A percentile compares a stretch with the other conserved stretches of the same genome.
phyloP scores from a whole-genome alignment of 2,888 invertebrate genomes.

The Drosophila differens region DNA sequence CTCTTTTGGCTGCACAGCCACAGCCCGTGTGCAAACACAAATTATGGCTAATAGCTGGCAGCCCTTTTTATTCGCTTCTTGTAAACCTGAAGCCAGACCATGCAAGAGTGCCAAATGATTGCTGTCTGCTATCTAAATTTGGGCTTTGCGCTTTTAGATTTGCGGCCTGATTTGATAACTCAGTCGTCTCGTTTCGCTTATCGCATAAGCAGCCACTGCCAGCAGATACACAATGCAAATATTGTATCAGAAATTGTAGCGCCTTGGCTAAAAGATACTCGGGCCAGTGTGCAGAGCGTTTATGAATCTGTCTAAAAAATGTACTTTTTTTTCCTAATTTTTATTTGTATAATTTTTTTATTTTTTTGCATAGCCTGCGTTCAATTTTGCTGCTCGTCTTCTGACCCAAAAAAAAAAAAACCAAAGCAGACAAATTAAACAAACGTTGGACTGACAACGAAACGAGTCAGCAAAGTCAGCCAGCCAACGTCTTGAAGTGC shows the following conservation, averaged over 20 bases:
- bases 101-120: constrained; percentile 6
- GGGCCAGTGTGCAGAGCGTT: background rate
- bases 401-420: constrained; percentile 63
- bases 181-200: constrained; percentile 6
- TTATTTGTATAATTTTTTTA: background rate
- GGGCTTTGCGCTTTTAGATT: constrained; percentile 1
- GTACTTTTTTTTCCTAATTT: background rate
- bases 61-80: constrained; percentile 4
- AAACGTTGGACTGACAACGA: constrained; percentile 62
- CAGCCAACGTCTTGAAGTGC: constrained; percentile 70
- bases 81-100: background rate
- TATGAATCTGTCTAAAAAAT: background rate
- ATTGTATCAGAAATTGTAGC: constrained; percentile 34
- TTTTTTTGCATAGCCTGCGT: constrained; percentile 45
- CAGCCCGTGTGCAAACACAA: constrained; percentile 5
- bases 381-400: constrained; percentile 29
- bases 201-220: constrained; percentile 23
- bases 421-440: constrained; percentile 76
- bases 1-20: background rate
- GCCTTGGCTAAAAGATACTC: constrained; percentile 13
- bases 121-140: constrained; percentile 6
- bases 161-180: constrained; percentile 5
- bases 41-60: constrained; percentile 11
- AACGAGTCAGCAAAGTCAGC: constrained; percentile 53
- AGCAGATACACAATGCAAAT: constrained; percentile 41